Base-by-base conservation (phyloP, 1,140 invertebrate genomes). In the Tetramorium parvispinum region DNA sequence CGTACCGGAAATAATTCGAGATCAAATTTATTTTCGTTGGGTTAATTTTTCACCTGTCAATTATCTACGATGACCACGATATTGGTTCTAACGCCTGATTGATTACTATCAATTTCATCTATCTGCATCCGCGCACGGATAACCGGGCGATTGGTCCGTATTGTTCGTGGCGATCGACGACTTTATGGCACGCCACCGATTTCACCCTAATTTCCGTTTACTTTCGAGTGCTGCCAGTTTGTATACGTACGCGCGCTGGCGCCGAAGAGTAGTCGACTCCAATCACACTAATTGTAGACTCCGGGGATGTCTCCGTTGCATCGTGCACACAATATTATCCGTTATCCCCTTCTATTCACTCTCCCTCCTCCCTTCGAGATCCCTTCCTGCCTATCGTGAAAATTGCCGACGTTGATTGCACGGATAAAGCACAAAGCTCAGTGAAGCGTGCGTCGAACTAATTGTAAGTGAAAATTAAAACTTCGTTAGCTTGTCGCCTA, bases 401-500 rank as follows among this genome's bases (percentile, higher is more conserved):
- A 75, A 83, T 83, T 75, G 53, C 27, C 53, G 24, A 82, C 79
- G 79, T 83, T 83, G 79, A 83, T 83, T 83, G 61, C 68, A 59
- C 13, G 68, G 21, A 83, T 83, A 83, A 68, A 83, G 79, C 27
- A 75, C 66, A 83, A 83, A 83, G 79, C 55, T 75, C 68, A 83
- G 53, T 75, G 82, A 24, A 78, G 73, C 82, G 46, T 85, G 82
- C 82, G 59, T 85, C n/a, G 82, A 66, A 85, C 32, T 76, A 85
- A 85, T 78, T 85, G 73, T 65, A 78, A 85, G 73, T 85, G 70
- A 85, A 85, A 85, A 85, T 77, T 76, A 85, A 85, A 77, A 85
- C 75, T 85, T 85, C 53, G 79, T 83, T 83, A 83, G 79, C 68
- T 32, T n/a, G 68, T 59, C 79, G 68, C 53, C 63, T 81, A 81